Evolutionary conservation across 1,140 invertebrate species (phyloP).

Genomic region (Zaprionus africanus): DNA sequence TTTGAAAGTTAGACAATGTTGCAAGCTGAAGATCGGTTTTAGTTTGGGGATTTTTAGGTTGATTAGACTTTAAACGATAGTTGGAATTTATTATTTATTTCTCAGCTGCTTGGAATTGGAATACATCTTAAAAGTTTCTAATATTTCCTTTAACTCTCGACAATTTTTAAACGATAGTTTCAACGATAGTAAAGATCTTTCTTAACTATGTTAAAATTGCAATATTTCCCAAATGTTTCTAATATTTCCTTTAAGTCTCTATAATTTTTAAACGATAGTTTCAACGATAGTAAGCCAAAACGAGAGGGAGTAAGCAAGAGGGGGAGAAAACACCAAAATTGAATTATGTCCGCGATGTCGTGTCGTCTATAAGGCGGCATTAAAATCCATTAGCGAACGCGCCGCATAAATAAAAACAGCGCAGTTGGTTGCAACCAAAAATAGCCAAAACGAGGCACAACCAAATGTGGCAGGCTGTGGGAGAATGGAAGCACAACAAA

Average conservation of each 20-base stretch:
- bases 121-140: too few species aligned
- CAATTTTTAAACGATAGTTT: too few species aligned
- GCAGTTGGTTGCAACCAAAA: conserved; percentile 52
- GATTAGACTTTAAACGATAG: background rate
- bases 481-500: conserved; percentile 63
- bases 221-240: too few species aligned
- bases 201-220: too few species aligned
- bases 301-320: background rate
- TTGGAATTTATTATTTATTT: background rate
- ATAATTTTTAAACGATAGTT: background rate
- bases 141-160: too few species aligned
- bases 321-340: conserved; percentile 25
- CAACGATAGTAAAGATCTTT: too few species aligned
- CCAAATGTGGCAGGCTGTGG: conserved; percentile 45
- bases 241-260: background rate
- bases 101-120: too few species aligned
- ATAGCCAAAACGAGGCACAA: conserved; percentile 56
- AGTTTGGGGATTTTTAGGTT: background rate
- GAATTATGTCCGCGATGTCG: conserved; percentile 70
- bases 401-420: conserved; percentile 36
- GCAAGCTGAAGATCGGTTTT: too few species aligned
- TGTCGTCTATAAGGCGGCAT: conserved; percentile 72
- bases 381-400: conserved; percentile 77
- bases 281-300: background rate
- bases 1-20: too few species aligned